Base-by-base conservation (phyloP, 2,113 vertebrate genomes). In the Percopsis transmontana region DNA sequence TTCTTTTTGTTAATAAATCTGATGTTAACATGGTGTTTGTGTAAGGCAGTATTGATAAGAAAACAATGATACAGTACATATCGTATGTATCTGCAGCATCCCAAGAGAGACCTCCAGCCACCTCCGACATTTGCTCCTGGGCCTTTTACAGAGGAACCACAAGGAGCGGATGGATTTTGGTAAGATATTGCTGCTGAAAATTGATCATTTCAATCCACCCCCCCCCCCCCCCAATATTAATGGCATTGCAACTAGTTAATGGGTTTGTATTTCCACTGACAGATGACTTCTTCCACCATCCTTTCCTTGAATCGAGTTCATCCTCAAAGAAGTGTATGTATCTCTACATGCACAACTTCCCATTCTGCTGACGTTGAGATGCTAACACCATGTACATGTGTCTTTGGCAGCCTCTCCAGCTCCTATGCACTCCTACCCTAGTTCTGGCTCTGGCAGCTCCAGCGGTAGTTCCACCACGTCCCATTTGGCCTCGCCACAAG, bases 241-340 rank as follows among this genome's bases (percentile, higher is more conserved):
- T 33, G 27, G 8, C 27, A 0, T 33, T 33, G 27, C 27, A 33
- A 33, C 27, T 33, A 0, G 15, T 70, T n/a, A 16, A 19, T 27
- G 2, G 24, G 18, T 19, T 18, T 56, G n/a, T 51, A 67, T 66
- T 79, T 60, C 16, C 6, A 41, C 62, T 53, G 67, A 16, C 89
- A 99, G 97, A 96, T 79, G 93, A 95, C 57, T 97, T 99, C 90
- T 99, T 99, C 84, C 93, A 93, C 52, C 96, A 99, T 83, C 94
- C 97, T 0, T 98, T 97, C 86, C 75, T 99, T 45, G 95, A 96
- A 40, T 88, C 91, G 41, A 94, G 90, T 74, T 85, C 93, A 55
- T 86, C 93, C 9, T 79, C 94, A 88, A 96, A 95, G 89, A 97
- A 96, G 91, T 96, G 97, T 98, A 90, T 82, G 95, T 94, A 40